Evolutionary conservation across 1,140 invertebrate genomes (phyloP).

Genomic region (Drosophila funebris): DNA sequence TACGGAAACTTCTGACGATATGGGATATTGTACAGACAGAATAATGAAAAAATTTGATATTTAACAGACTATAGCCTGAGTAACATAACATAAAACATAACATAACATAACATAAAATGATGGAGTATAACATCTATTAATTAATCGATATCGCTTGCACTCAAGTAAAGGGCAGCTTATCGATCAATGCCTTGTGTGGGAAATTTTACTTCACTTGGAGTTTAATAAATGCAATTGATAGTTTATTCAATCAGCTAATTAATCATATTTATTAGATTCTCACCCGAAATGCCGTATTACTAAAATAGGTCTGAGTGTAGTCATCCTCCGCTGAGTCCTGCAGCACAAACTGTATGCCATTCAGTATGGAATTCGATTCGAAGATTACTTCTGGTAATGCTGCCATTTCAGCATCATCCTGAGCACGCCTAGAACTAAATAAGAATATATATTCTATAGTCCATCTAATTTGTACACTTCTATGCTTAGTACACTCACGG

Average conservation of each 20-base stretch:
- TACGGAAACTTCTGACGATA: no score
- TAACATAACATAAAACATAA: no score
- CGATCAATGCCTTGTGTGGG: no score
- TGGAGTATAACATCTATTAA: no score
- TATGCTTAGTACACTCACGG: slow-evolving; percentile 44
- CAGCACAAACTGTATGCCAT: slow-evolving; percentile 75
- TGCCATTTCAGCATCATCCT: slow-evolving; percentile 54
- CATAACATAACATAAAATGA: no score
- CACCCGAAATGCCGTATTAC: slow-evolving; percentile 71
- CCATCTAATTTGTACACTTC: neutral
- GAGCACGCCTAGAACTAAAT: slow-evolving; percentile 31
- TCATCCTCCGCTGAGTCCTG: slow-evolving; percentile 54
- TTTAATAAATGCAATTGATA: neutral
- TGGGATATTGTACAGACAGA: no score
- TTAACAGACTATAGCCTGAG: no score
- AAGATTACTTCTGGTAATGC: slow-evolving; percentile 58
- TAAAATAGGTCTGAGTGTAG: slow-evolving; percentile 42
- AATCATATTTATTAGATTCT: neutral
- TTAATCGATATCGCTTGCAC: no score
- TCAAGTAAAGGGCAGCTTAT: no score
- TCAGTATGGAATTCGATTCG: slow-evolving; percentile 71
- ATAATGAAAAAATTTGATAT: no score
- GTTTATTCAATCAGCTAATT: neutral
- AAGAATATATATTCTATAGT: neutral
- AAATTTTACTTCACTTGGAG: neutral